A percentile compares a stretch with the other conserved stretches of the same genome.
Evolutionary conservation across 2,888 invertebrate genomes (phyloP).

Genomic region (Crioceris asparagi): DNA sequence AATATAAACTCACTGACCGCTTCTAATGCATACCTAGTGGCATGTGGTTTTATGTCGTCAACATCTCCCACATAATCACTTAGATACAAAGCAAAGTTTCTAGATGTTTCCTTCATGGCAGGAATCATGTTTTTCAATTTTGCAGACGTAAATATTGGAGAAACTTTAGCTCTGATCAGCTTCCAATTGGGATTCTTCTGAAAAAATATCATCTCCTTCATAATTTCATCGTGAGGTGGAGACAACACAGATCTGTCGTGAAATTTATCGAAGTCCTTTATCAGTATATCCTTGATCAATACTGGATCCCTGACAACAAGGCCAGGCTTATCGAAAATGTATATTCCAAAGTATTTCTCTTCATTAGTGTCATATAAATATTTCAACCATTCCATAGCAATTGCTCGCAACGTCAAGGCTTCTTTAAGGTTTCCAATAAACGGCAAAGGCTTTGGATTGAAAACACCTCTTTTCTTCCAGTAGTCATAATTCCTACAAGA

Average conservation of each 20-base stretch:
- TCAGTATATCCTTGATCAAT: conserved; percentile 38
- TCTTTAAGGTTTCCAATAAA: conserved; percentile 22
- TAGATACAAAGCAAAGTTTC: too few species aligned
- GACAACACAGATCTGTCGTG: conserved; percentile 31
- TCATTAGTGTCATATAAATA: conserved; percentile 9
- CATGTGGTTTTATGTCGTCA: too few species aligned
- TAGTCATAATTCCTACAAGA: conserved; percentile 21
- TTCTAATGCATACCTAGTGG: too few species aligned
- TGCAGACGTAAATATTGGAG: too few species aligned
- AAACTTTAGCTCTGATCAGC: too few species aligned
- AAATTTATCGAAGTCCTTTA: conserved; percentile 41
- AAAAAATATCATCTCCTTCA: conserved; percentile 36
- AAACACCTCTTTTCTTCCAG: conserved; percentile 22
- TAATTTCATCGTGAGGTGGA: conserved; percentile 36
- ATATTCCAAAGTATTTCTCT: conserved; percentile 9
- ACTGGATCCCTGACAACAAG: conserved; percentile 39
- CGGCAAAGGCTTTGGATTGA: conserved; percentile 20
- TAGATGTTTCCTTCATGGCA: too few species aligned
- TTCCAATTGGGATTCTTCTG: conserved; percentile 42
- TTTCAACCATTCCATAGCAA: conserved; percentile 13
- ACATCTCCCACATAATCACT: too few species aligned
- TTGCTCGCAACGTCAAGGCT: conserved; percentile 11
- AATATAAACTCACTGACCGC: too few species aligned
- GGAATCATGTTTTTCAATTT: too few species aligned
- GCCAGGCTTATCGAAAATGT: conserved; percentile 37